Base-by-base conservation (phyloP, 2,797 vertebrate genomes). In the Anabas testudineus region DNA sequence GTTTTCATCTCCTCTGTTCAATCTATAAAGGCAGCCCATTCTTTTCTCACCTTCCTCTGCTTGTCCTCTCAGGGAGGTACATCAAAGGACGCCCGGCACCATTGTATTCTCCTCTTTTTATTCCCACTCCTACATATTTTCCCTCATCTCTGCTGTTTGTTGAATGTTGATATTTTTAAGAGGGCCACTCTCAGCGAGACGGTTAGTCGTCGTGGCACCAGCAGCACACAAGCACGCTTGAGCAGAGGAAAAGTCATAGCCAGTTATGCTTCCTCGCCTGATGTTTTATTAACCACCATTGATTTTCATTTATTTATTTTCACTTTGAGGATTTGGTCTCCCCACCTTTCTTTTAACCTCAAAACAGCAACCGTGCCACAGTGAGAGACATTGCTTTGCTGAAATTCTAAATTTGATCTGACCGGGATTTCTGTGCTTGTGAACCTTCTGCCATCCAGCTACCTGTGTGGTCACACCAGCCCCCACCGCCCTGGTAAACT, bases 271-370 rank as follows among this genome's bases (percentile, higher is more conserved):
- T 97, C 94, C 93, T 94, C 94, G 95, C 94, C 95, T 97, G 95
- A 98, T 98, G 96, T 99, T 98, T 98, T 99, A 98, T 98, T 97
- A 97, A 98, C 94, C 90, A 89, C 92, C 96, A 97, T 97, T 97
- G 96, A 98, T 99, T 98, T 97, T 96, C 94, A 92, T 93, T 86
- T 87, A 78, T 90, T 91, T 92, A 86, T 90, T 84, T 95, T 93
- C 91, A 90, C 94, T 83, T 93, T 12, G 72, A 93, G 92, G 91
- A 94, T 93, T 92, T 48, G 22, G 8, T 21, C 9, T 24, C 19
- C 21, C 16, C 9, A 5, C 12, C 16, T 26, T 54, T 30, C 43
- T 52, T 55, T 47, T 45, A 88, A 92, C 92, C 90, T 94, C 90
- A 94, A 95, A 96, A 95, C 94, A 92, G 92, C 91, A 94, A 91